Evolutionary conservation across 2,113 vertebrate genomes (phyloP).

Genomic region (Coptodon bakossiorum): DNA sequence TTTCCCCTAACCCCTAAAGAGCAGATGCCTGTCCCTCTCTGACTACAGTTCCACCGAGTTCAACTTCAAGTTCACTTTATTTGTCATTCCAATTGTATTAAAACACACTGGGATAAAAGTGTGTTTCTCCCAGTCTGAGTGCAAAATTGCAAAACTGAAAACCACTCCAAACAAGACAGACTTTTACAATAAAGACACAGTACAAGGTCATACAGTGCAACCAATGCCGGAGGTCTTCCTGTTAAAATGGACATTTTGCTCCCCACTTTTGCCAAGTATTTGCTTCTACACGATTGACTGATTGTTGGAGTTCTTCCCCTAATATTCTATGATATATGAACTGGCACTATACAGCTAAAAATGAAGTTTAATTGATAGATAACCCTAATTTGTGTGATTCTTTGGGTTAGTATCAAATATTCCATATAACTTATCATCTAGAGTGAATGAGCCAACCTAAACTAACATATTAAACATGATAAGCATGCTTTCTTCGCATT

Average conservation of each 20-base stretch:
- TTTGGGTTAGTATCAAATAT: background rate
- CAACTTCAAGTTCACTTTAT: background rate
- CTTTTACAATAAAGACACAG: background rate
- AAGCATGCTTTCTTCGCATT: background rate
- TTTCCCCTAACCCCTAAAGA: accelerated
- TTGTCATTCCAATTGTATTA: background rate
- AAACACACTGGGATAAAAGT: background rate
- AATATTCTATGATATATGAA: background rate
- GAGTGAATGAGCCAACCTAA: background rate
- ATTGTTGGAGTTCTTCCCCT: background rate
- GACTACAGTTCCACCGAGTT: background rate
- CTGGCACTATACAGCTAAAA: background rate
- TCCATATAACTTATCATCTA: background rate
- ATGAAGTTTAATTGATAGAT: background rate
- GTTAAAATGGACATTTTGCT: background rate
- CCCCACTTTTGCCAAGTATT: background rate
- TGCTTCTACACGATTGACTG: accelerated
- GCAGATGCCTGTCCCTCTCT: background rate
- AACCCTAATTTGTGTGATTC: background rate
- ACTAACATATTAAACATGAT: background rate
- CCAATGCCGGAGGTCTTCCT: background rate
- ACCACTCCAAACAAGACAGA: background rate
- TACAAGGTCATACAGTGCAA: background rate
- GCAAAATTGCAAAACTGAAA: background rate
- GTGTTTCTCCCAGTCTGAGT: background rate